Evolutionary conservation across 2,113 vertebrate species (phyloP), one percentile per base, ranked within the genome.

Genomic region (Eublepharis macularius): DNA sequence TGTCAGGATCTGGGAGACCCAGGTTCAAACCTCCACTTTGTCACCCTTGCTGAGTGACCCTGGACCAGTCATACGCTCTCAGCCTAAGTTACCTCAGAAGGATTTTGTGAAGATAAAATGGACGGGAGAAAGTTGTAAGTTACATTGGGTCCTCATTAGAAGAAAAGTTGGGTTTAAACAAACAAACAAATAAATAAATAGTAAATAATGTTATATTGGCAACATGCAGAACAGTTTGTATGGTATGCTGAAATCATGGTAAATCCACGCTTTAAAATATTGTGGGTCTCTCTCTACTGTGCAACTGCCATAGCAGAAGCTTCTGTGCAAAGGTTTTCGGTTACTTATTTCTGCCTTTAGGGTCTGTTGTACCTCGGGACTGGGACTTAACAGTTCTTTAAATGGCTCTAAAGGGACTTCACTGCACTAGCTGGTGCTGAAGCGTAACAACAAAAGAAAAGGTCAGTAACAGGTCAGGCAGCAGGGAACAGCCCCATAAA

Each of bases 401-500:
- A 83, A 88, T 84, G 81, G 41, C 4, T 82, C 41, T 80, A 63
- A 92, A 88, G 86, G 49, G 82, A 93, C 79, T 82, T 2, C 73
- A 88, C 89, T 81, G 86, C 57, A 1, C 14, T 80, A 65, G 81
- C 41, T 86, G 78, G 49, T 78, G 74, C 1, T 80, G 39, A 72
- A 78, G 3, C 12, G 21, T 51, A 54, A 90, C 73, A 43, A 34
- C 43, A 49, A 75, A 82, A 84, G 87, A 43, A 3, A n/a, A 0
- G 79, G 32, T 41, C 57, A 81, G 43, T 7, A 81, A 21, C 12
- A 84, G 47, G 47, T 87, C 70, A 75, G 66, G 51, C 39, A 0
- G 43, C 26, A 17, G 9, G 66, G 87, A 54, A 84, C 74, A 68
- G 9, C 36, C 16, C 0, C 63, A n/a, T n/a, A 2, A 82, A 16